Evolutionary conservation across 2,888 invertebrate genomes (phyloP), one percentile per base, ranked within the genome.

Genomic region (Melipona bicolor): DNA sequence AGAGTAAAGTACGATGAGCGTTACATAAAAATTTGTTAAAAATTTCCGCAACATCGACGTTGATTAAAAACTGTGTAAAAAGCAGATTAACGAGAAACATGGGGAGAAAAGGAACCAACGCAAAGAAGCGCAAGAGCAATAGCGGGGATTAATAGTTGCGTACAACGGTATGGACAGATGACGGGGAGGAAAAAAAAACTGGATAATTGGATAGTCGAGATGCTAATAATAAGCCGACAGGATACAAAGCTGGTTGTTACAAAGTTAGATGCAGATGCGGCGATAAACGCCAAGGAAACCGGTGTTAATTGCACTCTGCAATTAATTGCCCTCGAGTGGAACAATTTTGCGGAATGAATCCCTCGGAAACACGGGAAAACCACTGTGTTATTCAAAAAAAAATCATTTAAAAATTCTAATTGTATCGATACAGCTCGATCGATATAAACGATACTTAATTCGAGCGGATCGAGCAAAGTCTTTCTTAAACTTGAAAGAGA

Each of bases 251-350:
- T 36, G 54, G 61, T 69, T 77, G 72, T 77, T 85, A 79, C 77
- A 70, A 80, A 79, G 67, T 72, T 50, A 77, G 77, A 82, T 85
- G 54, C 36, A 74, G 68, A 15, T 56, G 27, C 24, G 15, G 19
- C 21, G 77, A 75, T 85, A 81, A 85, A 79, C 72, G 64, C 70
- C 85, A 88, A 87, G 82, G 85, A 82, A 82, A 59, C 19, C 43
- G 15, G 17, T 36, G 65, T 83, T 77, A 80, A 78, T 70, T 73
- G 27, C 17, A 24, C 72, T 77, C 77, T 61, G n/a, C 67, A 77
- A 70, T 74, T 82, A 77, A 77, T 82, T 72, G 15, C 73, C 1
- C 3, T 6, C 50, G 74, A 64, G 32, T 82, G 27, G 61, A 54
- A 73, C 65, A 64, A 70, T 77, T 76, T 67, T 24, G 74, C 68